Base-by-base conservation (phyloP, 1,140 invertebrate species). In the Agrypnia vestita region DNA sequence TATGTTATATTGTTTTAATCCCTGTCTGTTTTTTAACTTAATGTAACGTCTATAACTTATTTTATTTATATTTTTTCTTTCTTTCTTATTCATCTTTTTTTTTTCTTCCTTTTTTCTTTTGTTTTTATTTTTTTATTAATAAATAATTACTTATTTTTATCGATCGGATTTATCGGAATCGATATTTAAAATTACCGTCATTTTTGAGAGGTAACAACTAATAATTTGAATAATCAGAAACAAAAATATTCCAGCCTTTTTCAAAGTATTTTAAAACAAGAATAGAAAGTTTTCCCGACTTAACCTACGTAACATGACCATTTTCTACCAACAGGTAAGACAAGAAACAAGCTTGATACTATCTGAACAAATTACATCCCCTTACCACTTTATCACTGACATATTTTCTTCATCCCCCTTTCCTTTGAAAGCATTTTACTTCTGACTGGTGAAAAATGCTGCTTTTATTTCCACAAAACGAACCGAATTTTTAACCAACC, bases 321-420 rank as follows among this genome's bases (percentile, higher is more conserved):
- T 11, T 21, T 55, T 67, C 19, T 21, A 25, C 53, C 77, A 72
- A 78, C 77, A 78, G 67, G 67, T 78, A 69, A 53, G 12, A 17
- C 10, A 17, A 78, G 46, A 72, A 78, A 72, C 67, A 64, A 77
- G 59, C 15, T 64, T 44, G 77, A 78, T 78, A 25, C 47, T 78
- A 78, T 78, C 77, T 21, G 46, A 71, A 55, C 62, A 78, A 78
- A 78, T 78, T 78, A 55, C 77, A 55, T 69, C 67, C 53, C 67
- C 67, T 49, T 51, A 55, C 46, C 77, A 71, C 77, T 78, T 78
- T 71, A 78, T 78, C 77, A 56, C 77, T 35, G 64, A 78, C 77
- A 78, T 78, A 78, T 78, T 78, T 61, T 47, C 73, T 61, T 19
- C 35, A 35, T 61, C 47, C 53, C 53, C 53, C 13, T 76, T 44